phyloP scores from a whole-genome alignment of 2,113 vertebrate genomes.

The Stictonetta naevosa region DNA sequence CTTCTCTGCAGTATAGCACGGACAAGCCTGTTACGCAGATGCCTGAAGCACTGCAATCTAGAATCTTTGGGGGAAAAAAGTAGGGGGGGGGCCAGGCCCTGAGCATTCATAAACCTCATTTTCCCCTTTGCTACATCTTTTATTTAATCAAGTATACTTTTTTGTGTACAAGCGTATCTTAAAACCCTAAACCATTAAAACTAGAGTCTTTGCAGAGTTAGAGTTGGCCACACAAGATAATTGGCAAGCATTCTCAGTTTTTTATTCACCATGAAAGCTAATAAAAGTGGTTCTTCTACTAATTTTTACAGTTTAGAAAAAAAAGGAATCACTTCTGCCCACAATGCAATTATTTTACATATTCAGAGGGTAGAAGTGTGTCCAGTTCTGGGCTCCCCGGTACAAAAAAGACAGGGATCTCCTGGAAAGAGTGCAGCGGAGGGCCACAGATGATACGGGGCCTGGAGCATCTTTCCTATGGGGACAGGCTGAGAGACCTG shows the following conservation, averaged over 20 bases:
- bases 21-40: constrained; percentile 53
- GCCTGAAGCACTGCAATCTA: constrained; percentile 68
- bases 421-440: no score
- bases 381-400: no score
- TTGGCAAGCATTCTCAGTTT: neutral
- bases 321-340: constrained; percentile 9
- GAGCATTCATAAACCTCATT: constrained; percentile 18
- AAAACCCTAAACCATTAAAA: neutral
- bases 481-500: no score
- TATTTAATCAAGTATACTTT: neutral
- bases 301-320: constrained; percentile 29
- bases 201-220: neutral
- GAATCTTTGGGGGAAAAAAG: neutral
- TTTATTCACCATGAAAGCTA: neutral
- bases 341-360: neutral
- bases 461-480: no score
- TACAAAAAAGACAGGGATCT: no score
- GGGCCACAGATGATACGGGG: no score
- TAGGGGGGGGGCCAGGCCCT: neutral
- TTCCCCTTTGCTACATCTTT: constrained; percentile 30
- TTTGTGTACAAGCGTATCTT: neutral
- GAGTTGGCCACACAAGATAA: neutral
- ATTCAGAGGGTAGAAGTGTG: neutral
- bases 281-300: constrained; percentile 10
- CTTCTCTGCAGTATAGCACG: constrained; percentile 33